Evolutionary conservation across 2,113 vertebrate genomes (phyloP), one percentile per base, ranked within the genome.

Genomic region (Scophthalmus maximus): DNA sequence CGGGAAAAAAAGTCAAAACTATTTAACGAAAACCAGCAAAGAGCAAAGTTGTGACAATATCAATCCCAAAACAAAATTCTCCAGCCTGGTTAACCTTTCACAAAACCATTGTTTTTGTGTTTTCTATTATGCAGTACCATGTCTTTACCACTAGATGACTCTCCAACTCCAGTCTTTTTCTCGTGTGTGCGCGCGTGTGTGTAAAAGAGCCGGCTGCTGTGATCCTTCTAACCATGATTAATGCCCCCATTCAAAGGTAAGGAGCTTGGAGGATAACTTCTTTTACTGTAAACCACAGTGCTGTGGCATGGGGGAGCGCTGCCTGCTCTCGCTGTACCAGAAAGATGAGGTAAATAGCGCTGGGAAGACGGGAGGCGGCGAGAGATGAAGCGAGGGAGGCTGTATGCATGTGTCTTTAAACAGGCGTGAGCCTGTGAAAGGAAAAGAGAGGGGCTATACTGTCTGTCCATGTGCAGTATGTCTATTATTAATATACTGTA

Each of bases 211-310:
- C 50, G 72, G 85, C 77, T 81, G 67, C 79, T 86, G 87, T 82
- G 86, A 84, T 81, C 83, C 68, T 76, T 86, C 87, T 83, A 91
- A 90, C 80, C 76, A 86, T 92, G 90, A 93, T 92, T 91, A 93
- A 93, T 92, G 90, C 82, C 68, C 81, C 84, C 83, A 87, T 91
- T 92, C 89, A 88, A 84, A 89, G 87, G 88, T 90, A 88, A 88
- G 86, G 90, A 91, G 87, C 88, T 87, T 83, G 83, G 84, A 88
- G 89, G 87, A 91, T 88, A 90, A 86, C 91, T 91, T 88, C 79
- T 89, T 92, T 89, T 91, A 90, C 89, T 86, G 90, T 85, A 87
- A 88, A 83, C 86, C 91, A 83, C 82, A 81, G 81, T 53, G 72
- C 82, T 58, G 86, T 66, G 81, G 84, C 79, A 30, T 23, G 56